Evolutionary conservation across 92 coral and sea anemone species (phyloP), one percentile per base, ranked within the genome.

Genomic region (Parazoanthus atlanticus): DNA sequence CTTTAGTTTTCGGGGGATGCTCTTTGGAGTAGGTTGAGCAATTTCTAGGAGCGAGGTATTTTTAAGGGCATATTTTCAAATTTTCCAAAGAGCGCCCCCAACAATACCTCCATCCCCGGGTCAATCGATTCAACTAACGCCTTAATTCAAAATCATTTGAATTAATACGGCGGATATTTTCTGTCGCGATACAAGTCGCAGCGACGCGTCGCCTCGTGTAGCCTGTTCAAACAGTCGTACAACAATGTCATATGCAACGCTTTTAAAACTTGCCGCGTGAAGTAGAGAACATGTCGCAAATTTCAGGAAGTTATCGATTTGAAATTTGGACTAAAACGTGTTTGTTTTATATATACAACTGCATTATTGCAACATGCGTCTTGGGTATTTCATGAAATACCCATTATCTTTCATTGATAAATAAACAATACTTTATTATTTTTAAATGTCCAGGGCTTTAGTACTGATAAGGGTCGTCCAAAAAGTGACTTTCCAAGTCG

Each of bases 401-500:
- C 28, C 15, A 25, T 23, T 3, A 3, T 54, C 30, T 29, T 25
- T 61, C 33, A 33, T 29, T 80, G 25, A 80, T 81, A 81, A 54
- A 54, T 81, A 54, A 80, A 29, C 10, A 54, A 10, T 16, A 31
- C 32, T 81, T 33, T 81, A 33, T 30, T 12, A 34, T 41, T 61
- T 78, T 25, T 21, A 23, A 28, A 65, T 19, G 71, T 54, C 58
- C 43, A 33, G 40, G 64, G 43, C 13, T 80, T 81, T 41, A 82
- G 33, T 65, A 78, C 2, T 49, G 30, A 5, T 80, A 56, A 3
- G 67, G 30, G 28, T 84, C 87, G 32, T 84, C 87, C 6, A 84
- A 43, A 67, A 84, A 84, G n/a, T 84, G 87, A 46, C 52, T 84
- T 23, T 84, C 87, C 76, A 84, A 84, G 76, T 84, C 87, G 28